Evolutionary conservation across 2,113 vertebrate genomes (phyloP).

Genomic region (Rafetus swinhoei): DNA sequence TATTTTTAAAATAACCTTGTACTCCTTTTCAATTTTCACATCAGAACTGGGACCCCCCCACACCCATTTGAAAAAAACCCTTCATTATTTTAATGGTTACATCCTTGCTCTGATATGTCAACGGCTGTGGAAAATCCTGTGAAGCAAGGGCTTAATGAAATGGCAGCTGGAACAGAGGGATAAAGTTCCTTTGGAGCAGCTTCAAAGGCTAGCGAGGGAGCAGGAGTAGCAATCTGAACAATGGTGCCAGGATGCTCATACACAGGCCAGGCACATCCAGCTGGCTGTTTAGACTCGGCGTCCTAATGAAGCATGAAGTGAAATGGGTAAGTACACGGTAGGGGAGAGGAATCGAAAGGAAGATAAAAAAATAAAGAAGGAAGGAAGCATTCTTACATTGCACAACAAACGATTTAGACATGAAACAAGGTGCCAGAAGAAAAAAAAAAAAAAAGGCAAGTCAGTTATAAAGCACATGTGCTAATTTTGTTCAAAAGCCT

Average conservation of each 20-base stretch:
- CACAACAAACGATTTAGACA: slow-evolving; percentile 30
- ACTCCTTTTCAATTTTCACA: slow-evolving; percentile 66
- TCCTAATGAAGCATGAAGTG: slow-evolving; percentile 69
- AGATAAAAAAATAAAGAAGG: background rate
- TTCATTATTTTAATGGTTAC: slow-evolving; percentile 78
- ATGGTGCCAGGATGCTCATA: slow-evolving; percentile 60
- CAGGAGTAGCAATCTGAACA: slow-evolving; percentile 50
- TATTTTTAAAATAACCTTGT: slow-evolving; percentile 69
- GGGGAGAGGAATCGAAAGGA: background rate
- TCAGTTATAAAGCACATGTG: background rate
- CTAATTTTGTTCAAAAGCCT: slow-evolving; percentile 11
- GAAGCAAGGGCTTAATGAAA: slow-evolving; percentile 79
- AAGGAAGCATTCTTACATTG: background rate
- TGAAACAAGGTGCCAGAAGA: background rate
- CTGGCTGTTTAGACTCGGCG: slow-evolving; percentile 46
- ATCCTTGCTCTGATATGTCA: slow-evolving; percentile 78
- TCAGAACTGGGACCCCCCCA: background rate
- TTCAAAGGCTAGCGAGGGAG: slow-evolving; percentile 72
- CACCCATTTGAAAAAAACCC: background rate
- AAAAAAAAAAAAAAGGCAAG: slow-evolving; percentile 8
- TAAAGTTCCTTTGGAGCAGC: slow-evolving; percentile 81
- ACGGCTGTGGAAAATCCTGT: slow-evolving; percentile 78
- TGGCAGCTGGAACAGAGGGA: slow-evolving; percentile 79
- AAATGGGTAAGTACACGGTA: slow-evolving; percentile 52
- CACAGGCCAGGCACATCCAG: slow-evolving; percentile 70